Evolutionary conservation across 1,140 invertebrate genomes (phyloP).

Genomic region (Pseudomyrmex concolor): DNA sequence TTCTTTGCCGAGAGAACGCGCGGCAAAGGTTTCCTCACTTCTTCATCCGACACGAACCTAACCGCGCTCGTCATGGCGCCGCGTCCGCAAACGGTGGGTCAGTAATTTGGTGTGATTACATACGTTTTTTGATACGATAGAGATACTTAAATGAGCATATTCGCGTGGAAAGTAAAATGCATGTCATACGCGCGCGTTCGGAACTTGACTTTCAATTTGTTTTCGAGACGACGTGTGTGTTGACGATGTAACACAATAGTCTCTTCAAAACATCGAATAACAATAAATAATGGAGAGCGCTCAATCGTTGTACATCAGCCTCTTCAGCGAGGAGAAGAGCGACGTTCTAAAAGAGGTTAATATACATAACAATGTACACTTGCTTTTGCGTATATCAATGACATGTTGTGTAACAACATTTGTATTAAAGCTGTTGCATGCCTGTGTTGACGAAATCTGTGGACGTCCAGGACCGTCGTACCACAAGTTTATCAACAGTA

Average conservation of each 20-base stretch:
- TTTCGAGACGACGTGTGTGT: background rate
- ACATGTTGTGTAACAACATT: background rate
- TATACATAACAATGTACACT: conserved; percentile 17
- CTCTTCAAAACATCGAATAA: too few species aligned
- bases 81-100: too few species aligned
- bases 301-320: conserved; percentile 63
- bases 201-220: background rate
- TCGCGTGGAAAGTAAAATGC: too few species aligned
- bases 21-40: too few species aligned
- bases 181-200: background rate
- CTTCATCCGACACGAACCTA: too few species aligned
- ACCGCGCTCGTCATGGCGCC: too few species aligned
- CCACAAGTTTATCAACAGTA: conserved; percentile 73
- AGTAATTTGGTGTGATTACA: too few species aligned
- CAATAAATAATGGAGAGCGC: conserved; percentile 61
- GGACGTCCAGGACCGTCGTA: conserved; percentile 73
- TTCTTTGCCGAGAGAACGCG: too few species aligned
- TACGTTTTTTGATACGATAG: too few species aligned
- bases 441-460: conserved; percentile 81
- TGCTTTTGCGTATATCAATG: background rate
- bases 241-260: background rate
- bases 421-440: conserved; percentile 77
- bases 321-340: conserved; percentile 73
- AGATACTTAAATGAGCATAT: too few species aligned
- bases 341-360: conserved; percentile 74